These are phyloP conservation scores for Cavia aperea DNA, from an alignment of 2,113 vertebrate species.

Conservation along the genomic window DNA sequence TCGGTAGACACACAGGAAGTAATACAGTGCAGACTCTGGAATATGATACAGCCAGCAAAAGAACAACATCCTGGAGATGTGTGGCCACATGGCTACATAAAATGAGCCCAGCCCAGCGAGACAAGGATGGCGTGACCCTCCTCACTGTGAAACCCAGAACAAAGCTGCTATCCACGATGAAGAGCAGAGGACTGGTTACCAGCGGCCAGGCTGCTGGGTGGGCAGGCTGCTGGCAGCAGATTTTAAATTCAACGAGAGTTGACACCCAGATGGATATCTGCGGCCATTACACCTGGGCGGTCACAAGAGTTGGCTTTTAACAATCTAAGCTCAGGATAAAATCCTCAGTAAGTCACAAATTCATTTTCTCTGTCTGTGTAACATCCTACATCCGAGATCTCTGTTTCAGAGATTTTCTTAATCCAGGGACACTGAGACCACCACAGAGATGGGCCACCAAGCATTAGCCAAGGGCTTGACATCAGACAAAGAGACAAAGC, in stretches of 20 bases:
- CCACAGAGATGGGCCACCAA: fast-evolving
- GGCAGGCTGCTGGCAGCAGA: neutral
- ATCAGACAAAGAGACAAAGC: neutral
- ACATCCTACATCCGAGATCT: fast-evolving
- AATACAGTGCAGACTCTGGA: neutral
- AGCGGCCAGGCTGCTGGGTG: neutral
- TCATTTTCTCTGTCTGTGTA: neutral
- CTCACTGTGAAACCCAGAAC: neutral
- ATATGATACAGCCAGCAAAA: neutral
- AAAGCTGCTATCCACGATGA: neutral
- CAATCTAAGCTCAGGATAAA: neutral
- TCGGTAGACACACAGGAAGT: fast-evolving
- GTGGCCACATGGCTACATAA: no score
- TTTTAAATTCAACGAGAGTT: neutral
- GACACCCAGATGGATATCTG: neutral
- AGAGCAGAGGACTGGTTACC: no score
- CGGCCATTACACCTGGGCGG: neutral
- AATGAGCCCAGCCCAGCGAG: neutral
- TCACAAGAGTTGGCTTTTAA: neutral
- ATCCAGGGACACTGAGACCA: neutral
- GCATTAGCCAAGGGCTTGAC: neutral
- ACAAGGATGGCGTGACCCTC: fast-evolving
- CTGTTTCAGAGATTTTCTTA: neutral
- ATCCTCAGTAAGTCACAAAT: neutral
- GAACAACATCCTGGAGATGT: fast-evolving